A percentile compares a stretch with the other conserved stretches of the same genome.
Evolutionary conservation across 1,140 invertebrate species (phyloP).

Genomic region (Bombus confusus): DNA sequence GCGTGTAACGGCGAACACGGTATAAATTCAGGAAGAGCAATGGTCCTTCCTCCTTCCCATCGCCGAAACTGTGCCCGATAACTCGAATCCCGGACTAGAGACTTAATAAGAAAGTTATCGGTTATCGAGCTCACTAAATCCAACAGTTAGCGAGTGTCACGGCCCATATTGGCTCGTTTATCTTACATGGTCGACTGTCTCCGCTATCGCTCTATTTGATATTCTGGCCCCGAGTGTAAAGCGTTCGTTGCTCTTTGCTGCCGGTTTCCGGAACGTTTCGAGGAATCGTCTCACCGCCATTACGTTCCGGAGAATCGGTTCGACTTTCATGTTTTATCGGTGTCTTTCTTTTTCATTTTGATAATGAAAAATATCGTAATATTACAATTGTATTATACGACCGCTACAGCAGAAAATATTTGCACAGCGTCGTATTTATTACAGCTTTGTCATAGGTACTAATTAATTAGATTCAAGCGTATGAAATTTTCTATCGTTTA

Average conservation of each 20-base stretch:
- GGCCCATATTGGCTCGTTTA: constrained; percentile 76
- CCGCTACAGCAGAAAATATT: not conserved
- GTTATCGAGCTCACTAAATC: constrained; percentile 75
- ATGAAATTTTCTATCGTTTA: no score
- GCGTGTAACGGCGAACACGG: constrained; percentile 15
- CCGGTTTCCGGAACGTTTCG: constrained; percentile 48
- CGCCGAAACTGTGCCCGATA: constrained; percentile 52
- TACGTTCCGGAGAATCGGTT: constrained; percentile 21
- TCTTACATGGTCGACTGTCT: constrained; percentile 70
- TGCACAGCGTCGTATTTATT: no score
- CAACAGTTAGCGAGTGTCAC: constrained; percentile 75
- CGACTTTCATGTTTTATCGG: not conserved
- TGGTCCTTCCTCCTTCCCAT: not conserved
- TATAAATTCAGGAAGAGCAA: constrained; percentile 47
- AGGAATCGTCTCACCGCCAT: constrained; percentile 10
- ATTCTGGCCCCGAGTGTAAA: constrained; percentile 70
- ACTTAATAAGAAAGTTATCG: constrained; percentile 77
- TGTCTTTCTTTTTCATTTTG: not conserved
- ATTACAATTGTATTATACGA: no score
- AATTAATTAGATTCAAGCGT: no score
- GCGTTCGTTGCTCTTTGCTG: constrained; percentile 56
- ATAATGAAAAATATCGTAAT: not conserved
- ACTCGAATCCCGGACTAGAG: constrained; percentile 48
- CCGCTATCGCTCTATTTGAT: constrained; percentile 72
- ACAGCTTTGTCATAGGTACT: no score